Evolutionary conservation across 2,797 vertebrate genomes (phyloP), one percentile per base, ranked within the genome.

Genomic region (Melanotaenia boesemani): DNA sequence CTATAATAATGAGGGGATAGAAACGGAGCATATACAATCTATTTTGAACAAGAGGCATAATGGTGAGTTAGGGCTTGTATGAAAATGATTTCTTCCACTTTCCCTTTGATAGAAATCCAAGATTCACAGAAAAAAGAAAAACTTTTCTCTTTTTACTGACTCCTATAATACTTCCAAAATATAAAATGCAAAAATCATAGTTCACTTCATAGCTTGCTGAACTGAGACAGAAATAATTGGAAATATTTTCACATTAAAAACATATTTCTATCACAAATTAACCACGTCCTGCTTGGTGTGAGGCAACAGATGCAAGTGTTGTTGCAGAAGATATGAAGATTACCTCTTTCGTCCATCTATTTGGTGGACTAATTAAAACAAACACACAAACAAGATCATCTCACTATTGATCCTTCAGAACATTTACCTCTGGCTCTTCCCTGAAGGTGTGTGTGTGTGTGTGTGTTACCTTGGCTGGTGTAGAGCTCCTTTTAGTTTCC

Each of bases 401-500:
- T 84, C 76, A 86, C 30, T 8, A 6, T 15, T n/a, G 54, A 69
- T 32, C 26, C n/a, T 64, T 61, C 16, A 11, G 66, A 70, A 63
- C 11, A 57, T 54, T 3, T 44, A 24, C 54, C 26, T 56, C 26
- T 4, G 11, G 0, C 4, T 26, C 16, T 41, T 55, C 6, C 6
- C 6, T 12, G 26, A 8, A 37, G 7, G 48, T 55, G 32, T 70
- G 37, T 69, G 63, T 48, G 36, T 90, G 46, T 48, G 28, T 72
- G 63, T 52, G 32, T 70, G 30, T 50, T 88, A 95, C 95, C 92
- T 95, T 95, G 60, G 87, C 79, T 57, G 96, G 93, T 1, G 93
- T 57, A 46, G 96, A 94, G 82, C 94, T 93, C 86, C 97, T 96
- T 88, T 97, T 99, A 79, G 91, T 88, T 94, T 98, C 97, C 97